Evolutionary conservation across 2,888 invertebrate species (phyloP), one percentile per base, ranked within the genome.

Genomic region (Eupithecia insigniata): DNA sequence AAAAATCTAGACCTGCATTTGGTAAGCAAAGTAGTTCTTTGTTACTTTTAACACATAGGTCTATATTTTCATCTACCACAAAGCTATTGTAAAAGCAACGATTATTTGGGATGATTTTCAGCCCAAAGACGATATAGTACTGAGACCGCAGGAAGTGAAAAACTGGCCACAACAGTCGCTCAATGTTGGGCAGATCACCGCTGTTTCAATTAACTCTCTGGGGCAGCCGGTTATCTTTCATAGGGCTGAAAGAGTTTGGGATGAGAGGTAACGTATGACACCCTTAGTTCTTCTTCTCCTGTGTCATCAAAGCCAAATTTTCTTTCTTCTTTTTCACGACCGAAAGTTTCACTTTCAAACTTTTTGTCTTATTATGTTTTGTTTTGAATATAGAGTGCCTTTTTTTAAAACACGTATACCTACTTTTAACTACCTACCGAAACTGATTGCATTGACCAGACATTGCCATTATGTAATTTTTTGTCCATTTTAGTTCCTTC

Each of bases 171-270:
- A 94, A 76, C 94, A 94, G 76, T 93, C 95, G 0, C 82, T 96
- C 61, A 95, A 95, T 80, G 94, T 98, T 43, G 98, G 98, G 6
- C 97, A 98, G 92, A 96, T 98, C 74, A 96, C 97, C 39, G 97
- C 97, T 12, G 96, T 99, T n/a, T 96, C 97, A 14, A 96, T 98
- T 51, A 97, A 98, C 89, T 95, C 95, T 6, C 93, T 96, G 67
- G 96, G 97, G 28, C 96, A 97, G 82, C 96, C 98, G 3, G 96
- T 98, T 67, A 96, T 98, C 76, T 98, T 98, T 87, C 98, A 99
- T 87, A 95, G 99, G 78, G 97, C 96, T 55, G 95, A 96, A 81
- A 92, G 97, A 82, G 95, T 96, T 76, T 98, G 98, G 98, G 96
- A 97, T 87, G 95, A 95, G 84, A 95, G 95, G 97, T 97, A 92